Base-by-base conservation (phyloP, 1,140 invertebrate genomes). In the Magallana ariakensis region DNA sequence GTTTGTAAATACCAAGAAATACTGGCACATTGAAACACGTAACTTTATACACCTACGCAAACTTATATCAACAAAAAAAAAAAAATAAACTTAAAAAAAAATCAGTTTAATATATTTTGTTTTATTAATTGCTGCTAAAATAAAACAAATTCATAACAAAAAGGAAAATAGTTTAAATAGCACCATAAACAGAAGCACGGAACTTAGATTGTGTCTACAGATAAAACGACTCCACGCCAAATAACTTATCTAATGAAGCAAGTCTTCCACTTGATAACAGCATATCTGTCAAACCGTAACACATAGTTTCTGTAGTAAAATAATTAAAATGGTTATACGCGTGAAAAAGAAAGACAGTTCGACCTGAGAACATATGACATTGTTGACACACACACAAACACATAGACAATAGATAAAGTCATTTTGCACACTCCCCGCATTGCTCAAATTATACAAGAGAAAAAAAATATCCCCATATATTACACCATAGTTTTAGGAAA, bases 361-460 rank as follows among this genome's bases (percentile, higher is more conserved):
- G 33, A 75, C 66, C 66, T 75, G 66, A 75, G 66, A 75, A 75
- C 66, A 75, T 46, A 46, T 75, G 66, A 75, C 66, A 26, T 75
- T 75, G 33, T 75, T 9, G 66, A 75, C 66, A 75, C 22, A 75
- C 66, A 75, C 33, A 46, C 2, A 33, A 26, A 75, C 66, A 26
- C 3, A 26, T 75, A 75, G 22, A 75, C 66, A 33, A 26, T 75
- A 13, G 66, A 75, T 26, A 75, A 26, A 26, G 22, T 75, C 22
- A 26, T 26, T 75, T 75, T 75, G 66, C 66, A 75, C 66, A 75
- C 66, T 75, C 33, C 66, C 66, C 66, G 66, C 66, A 75, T 75
- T 75, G 66, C 66, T 75, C 66, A 75, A 26, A 13, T 26, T 19
- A 62, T 11, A 9, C 33, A 75, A 75, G 13, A 75, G 7, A 26